phyloP scores from a whole-genome alignment of 2,797 vertebrate genomes.

The Xyrichtys novacula region DNA sequence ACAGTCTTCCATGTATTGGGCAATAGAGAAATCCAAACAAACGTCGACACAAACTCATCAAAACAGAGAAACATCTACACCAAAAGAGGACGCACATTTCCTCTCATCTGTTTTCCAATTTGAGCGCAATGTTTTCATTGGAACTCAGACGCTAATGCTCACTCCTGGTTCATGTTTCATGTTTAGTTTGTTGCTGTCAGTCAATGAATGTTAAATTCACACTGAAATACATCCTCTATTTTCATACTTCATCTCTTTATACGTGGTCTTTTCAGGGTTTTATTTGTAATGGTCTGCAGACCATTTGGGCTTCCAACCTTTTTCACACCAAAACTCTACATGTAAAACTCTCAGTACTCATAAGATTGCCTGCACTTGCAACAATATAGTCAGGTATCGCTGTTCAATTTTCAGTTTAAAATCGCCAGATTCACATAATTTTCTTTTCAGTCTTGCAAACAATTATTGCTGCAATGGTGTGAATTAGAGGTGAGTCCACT shows the following conservation, averaged over 20 bases:
- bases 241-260: slow-evolving; percentile 1
- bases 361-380: background rate
- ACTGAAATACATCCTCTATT: slow-evolving; percentile 33
- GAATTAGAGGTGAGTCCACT: slow-evolving; percentile 7
- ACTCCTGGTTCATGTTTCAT: slow-evolving; percentile 38
- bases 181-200: slow-evolving; percentile 38
- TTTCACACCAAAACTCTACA: slow-evolving; percentile 57
- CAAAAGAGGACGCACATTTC: slow-evolving; percentile 55
- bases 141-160: slow-evolving; percentile 33
- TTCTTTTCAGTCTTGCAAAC: background rate
- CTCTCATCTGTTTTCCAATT: slow-evolving; percentile 39
- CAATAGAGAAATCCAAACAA: slow-evolving; percentile 90
- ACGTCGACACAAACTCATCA: slow-evolving; percentile 72
- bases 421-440: slow-evolving; percentile 4
- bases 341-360: slow-evolving; percentile 1
- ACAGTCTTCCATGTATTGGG: slow-evolving; percentile 94
- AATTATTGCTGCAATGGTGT: slow-evolving; percentile 20
- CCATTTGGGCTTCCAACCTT: slow-evolving; percentile 37
- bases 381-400: slow-evolving; percentile 3
- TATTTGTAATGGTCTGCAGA: slow-evolving; percentile 50
- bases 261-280: background rate
- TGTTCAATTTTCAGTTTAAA: slow-evolving; percentile 1
- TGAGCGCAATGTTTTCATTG: slow-evolving; percentile 52
- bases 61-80: slow-evolving; percentile 59
- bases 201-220: slow-evolving; percentile 52